Percentiles rank a stretch among this genome's conserved stretches.
Conservation (phyloP, 1,140 invertebrate species). For the Drosophila bipectinata region DNA sequence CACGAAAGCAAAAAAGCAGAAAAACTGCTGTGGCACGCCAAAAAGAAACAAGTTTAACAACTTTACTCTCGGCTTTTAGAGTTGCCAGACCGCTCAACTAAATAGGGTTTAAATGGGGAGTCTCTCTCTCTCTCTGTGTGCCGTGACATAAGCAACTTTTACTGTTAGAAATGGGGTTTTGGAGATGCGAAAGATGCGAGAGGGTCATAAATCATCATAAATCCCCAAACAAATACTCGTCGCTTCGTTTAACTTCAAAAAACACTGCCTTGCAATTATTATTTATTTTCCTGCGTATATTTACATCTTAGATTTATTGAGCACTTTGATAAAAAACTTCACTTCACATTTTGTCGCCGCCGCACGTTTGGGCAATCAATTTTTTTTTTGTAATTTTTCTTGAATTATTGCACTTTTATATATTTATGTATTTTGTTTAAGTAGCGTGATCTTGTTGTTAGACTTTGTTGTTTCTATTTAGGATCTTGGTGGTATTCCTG, state of each 20-base stretch:
- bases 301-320: constrained; percentile 60
- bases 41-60: constrained; percentile 82
- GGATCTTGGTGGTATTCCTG: constrained; percentile 2
- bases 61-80: constrained; percentile 47
- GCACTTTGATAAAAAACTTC: constrained; percentile 42
- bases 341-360: constrained; percentile 77
- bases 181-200: constrained; percentile 45
- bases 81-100: constrained; percentile 70
- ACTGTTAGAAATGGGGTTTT: constrained; percentile 76
- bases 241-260: constrained; percentile 48
- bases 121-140: constrained; percentile 23
- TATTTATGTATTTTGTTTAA: constrained; percentile 23
- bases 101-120: constrained; percentile 42
- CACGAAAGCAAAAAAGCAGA: constrained; percentile 57
- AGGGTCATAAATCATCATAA: constrained; percentile 15
- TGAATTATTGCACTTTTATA: constrained; percentile 64
- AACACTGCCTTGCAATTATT: constrained; percentile 37
- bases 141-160: constrained; percentile 81
- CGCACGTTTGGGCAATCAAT: constrained; percentile 71
- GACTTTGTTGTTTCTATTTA: constrained; percentile 19
- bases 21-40: constrained; percentile 77
- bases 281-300: constrained; percentile 28
- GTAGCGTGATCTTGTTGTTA: not conserved
- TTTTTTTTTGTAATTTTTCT: constrained; percentile 40
- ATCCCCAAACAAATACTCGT: constrained; percentile 1